Evolutionary conservation across 2,113 vertebrate genomes (phyloP), one percentile per base, ranked within the genome.

Genomic region (Cichladusa arquata): DNA sequence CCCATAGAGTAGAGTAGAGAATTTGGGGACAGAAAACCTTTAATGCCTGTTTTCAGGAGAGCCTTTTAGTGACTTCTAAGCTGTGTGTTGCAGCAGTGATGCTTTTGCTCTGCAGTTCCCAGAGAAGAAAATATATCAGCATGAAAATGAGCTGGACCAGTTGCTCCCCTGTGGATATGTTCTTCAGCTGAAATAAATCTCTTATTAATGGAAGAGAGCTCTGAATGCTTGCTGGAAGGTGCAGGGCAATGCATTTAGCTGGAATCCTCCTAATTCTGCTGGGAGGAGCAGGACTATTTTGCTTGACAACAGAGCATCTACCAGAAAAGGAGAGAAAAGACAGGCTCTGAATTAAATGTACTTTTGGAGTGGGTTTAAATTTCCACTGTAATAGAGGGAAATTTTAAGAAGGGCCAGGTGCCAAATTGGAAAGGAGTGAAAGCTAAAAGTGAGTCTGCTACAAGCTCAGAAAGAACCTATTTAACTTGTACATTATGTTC

Each of bases 361-460:
- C 73, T 93, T 86, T 82, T 92, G 79, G 40, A 95, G 53, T 57
- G 64, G 28, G 53, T 93, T 92, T 94, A 88, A 92, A 90, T 95
- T 64, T 97, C 36, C 26, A 19, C 67, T 65, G 69, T 81, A 88
- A 67, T 5, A 79, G 72, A 80, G 36, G 20, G 67, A 86, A 92
- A 93, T 81, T 96, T 95, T 90, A 81, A 92, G 90, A 74, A 93
- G 72, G 85, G 80, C 71, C 23, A 78, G 85, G 48, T 86, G 93
- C 86, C 93, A 96, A 90, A 94, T 61, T 95, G 81, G 80, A 93
- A 93, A 86, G 81, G 86, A 94, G 86, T 78, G 81, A 91, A 90
- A 91, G 72, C 69, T 93, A 64, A 78, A 29, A 94, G 44, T 2
- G 8, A 93, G 40, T 42, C 70, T 86, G 67, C 48, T 92, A 89